A percentile compares a stretch with the other conserved stretches of the same genome.
These are phyloP conservation scores for Lagodon rhomboides DNA, from an alignment of 2,797 vertebrate species.

Conservation along the genomic window DNA sequence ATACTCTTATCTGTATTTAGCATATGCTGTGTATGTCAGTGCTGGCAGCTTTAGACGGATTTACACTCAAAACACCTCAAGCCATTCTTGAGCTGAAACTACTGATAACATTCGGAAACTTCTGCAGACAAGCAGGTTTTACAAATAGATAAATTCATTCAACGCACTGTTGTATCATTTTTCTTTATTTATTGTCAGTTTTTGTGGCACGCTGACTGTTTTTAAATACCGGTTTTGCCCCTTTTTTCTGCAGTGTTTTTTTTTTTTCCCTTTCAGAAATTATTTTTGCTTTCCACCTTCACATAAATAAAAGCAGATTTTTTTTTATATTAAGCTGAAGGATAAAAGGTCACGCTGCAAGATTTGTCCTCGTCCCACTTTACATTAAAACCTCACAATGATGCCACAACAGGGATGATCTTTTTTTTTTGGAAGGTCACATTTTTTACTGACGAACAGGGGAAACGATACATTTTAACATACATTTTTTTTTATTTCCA, in stretches of 20 bases:
- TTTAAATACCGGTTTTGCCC: constrained; percentile 68
- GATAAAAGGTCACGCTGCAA: constrained; percentile 16
- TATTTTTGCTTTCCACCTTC: constrained; percentile 50
- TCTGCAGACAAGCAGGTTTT: constrained; percentile 85
- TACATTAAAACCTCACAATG: constrained; percentile 34
- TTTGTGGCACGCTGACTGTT: constrained; percentile 51
- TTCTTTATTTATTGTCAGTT: constrained; percentile 81
- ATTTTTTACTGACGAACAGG: constrained; percentile 18
- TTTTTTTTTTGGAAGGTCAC: constrained; percentile 14
- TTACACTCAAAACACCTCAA: constrained; percentile 88
- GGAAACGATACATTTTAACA: neutral
- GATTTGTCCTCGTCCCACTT: constrained; percentile 20
- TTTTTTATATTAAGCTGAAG: constrained; percentile 46
- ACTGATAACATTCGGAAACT: constrained; percentile 88
- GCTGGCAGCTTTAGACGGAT: constrained; percentile 88
- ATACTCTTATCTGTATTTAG: constrained; percentile 91
- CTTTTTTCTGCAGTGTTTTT: constrained; percentile 58
- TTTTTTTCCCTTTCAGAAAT: constrained; percentile 28
- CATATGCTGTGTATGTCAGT: constrained; percentile 88
- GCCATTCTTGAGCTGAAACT: constrained; percentile 87
- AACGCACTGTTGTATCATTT: constrained; percentile 71
- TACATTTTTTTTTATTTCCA: neutral
- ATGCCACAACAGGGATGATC: constrained; percentile 22
- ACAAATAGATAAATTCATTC: constrained; percentile 85
- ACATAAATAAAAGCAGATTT: constrained; percentile 43